phyloP scores from a whole-genome alignment of 2,797 vertebrate species.

The Saxicola maurus region DNA sequence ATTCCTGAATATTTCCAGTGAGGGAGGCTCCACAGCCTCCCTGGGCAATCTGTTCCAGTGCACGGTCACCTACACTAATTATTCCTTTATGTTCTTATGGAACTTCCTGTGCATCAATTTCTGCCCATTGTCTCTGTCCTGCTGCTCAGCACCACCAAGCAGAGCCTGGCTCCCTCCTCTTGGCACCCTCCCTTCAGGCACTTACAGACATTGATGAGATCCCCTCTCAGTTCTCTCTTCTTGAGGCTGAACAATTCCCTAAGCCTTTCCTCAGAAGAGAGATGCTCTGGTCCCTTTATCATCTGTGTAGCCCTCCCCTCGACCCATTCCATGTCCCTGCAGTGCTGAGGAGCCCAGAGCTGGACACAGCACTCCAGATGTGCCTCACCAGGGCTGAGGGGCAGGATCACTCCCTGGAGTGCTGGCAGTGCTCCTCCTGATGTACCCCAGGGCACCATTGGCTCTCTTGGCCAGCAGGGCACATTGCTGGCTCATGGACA shows the following conservation, averaged over 20 bases:
- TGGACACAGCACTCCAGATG: neutral
- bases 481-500: neutral
- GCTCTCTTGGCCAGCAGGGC: neutral
- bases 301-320: too few species aligned
- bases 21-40: rapidly evolving
- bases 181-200: neutral
- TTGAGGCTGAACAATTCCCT: too few species aligned
- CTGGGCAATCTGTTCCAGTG: too few species aligned
- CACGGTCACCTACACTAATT: too few species aligned
- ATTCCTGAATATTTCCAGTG: too few species aligned
- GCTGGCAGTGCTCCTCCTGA: neutral
- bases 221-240: too few species aligned
- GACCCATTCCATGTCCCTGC: neutral
- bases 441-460: too few species aligned
- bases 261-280: too few species aligned
- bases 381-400: neutral
- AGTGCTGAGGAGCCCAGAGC: neutral
- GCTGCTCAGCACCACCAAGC: neutral
- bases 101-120: neutral
- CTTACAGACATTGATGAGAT: too few species aligned
- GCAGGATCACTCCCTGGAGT: too few species aligned
- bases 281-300: too few species aligned
- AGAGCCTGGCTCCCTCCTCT: neutral
- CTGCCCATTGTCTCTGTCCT: neutral
- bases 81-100: too few species aligned